A percentile compares a stretch with the other conserved stretches of the same genome.
Conservation (phyloP, 53 echinoderm and acorn worm genomes). For the Patiria pectinifera region DNA sequence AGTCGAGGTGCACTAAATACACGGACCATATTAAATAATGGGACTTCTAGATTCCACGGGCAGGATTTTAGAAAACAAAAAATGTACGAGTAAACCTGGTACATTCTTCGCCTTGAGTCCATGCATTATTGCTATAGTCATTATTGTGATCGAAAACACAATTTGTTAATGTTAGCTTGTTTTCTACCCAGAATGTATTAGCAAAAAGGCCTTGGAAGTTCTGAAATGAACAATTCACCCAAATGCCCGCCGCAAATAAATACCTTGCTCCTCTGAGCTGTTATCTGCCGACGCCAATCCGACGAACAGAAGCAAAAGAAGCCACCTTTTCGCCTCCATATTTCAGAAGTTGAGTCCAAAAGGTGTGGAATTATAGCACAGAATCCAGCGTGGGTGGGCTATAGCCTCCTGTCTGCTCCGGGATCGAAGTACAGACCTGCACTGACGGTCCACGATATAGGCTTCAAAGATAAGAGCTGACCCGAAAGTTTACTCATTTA, state of each 20-base stretch:
- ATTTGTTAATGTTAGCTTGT: too few relatives aligned
- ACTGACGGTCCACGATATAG: background rate
- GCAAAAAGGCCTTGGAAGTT: too few relatives aligned
- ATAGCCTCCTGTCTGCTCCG: background rate
- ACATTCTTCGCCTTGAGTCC: too few relatives aligned
- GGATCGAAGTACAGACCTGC: constrained; percentile 9
- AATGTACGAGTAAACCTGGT: too few relatives aligned
- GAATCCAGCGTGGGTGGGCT: background rate
- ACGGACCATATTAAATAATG: too few relatives aligned
- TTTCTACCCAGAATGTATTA: too few relatives aligned
- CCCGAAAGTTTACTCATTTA: background rate
- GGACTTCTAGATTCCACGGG: too few relatives aligned
- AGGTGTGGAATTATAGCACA: background rate
- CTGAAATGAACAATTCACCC: background rate
- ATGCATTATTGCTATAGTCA: too few relatives aligned
- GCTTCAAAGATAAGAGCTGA: constrained; percentile 13
- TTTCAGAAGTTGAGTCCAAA: background rate
- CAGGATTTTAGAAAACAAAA: too few relatives aligned
- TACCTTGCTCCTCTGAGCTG: background rate
- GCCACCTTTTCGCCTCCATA: constrained; percentile 16
- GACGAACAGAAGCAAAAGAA: constrained; percentile 21
- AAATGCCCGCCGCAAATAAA: background rate
- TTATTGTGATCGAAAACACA: too few relatives aligned
- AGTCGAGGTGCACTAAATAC: too few relatives aligned
- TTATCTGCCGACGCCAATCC: background rate